Base-by-base conservation (phyloP, 30 jellyfish, hydroid and myxozoan genomes). In the Turritopsis dohrnii region DNA sequence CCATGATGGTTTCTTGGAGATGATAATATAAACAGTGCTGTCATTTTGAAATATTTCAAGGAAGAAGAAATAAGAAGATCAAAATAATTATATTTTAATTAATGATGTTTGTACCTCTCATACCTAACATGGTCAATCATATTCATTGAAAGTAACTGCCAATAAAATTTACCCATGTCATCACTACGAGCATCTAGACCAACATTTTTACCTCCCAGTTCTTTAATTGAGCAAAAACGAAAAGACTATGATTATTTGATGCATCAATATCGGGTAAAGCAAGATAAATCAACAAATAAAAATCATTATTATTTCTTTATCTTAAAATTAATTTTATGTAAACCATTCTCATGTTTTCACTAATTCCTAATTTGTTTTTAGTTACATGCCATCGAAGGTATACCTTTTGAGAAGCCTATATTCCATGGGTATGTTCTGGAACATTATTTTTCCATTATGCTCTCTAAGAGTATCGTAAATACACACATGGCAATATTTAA, bases 221-320 rank as follows among this genome's bases (percentile, higher is more conserved):
- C 72, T 25, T 80, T 92, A 72, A 80, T 92, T 30, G 98, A 92
- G 30, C 88, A 81, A 80, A 83, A 95, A 29, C 88, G 98, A 96
- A 87, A 84, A 82, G 95, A 84, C 26, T 94, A 92, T 54, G 95
- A 92, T 72, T 92, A 92, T 71, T 87, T 25, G 25, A 26, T 92
- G 27, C 98, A 92, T 82, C 90, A 88, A 18, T 90, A 90, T 82
- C 90, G 95, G 76, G 97, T 90, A 53, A 82, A 85, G 54, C 13
- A 25, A 52, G 17, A 17, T 72, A 21, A 84, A 27, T n/a, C 52
- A 31, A 54, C 30, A n/a, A n/a, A n/a, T n/a, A n/a, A n/a, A n/a
- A n/a, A n/a, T n/a, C n/a, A n/a, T n/a, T n/a, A n/a, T n/a, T n/a
- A n/a, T n/a, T n/a, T n/a, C 28, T 23, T n/a, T n/a, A 69, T 69